phyloP scores from a whole-genome alignment of 2,113 vertebrate species.

The Corythornis vintsioides region DNA sequence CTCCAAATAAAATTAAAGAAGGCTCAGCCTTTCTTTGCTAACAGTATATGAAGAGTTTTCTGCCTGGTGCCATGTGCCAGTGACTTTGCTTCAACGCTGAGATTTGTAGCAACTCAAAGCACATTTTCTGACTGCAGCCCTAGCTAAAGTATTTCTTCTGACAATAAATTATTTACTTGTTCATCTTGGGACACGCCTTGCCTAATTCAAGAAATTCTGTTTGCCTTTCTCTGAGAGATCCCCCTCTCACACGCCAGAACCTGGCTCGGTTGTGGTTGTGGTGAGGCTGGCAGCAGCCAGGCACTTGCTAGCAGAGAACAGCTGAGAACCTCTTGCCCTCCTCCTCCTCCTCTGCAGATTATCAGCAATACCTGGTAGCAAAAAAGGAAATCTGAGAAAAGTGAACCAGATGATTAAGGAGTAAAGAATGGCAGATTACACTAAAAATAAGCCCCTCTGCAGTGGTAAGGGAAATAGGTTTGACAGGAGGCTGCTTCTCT shows the following conservation, averaged over 20 bases:
- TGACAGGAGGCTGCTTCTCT: constrained; percentile 73
- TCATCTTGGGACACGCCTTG: background rate
- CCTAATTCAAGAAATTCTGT: background rate
- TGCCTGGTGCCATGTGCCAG: background rate
- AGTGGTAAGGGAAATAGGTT: constrained; percentile 76
- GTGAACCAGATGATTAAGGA: constrained; percentile 32
- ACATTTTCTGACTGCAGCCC: background rate
- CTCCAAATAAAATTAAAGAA: background rate
- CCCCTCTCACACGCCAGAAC: background rate
- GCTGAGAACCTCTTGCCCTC: background rate
- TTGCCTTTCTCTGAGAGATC: background rate
- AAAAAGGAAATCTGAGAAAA: constrained; percentile 8
- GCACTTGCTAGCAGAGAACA: accelerated
- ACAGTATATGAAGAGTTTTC: background rate
- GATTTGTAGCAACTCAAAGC: background rate
- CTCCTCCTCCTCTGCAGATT: background rate
- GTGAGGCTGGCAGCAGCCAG: background rate
- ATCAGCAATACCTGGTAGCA: background rate
- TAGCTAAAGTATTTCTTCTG: background rate
- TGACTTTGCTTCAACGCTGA: background rate
- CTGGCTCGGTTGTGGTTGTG: background rate
- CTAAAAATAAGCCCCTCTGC: constrained; percentile 64
- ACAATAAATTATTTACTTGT: background rate
- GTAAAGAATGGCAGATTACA: constrained; percentile 58
- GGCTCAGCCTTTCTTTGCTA: background rate